These are phyloP conservation scores for Odontamblyopus lacepedii DNA, from an alignment of 2,797 vertebrate genomes.

Conservation along the genomic window DNA sequence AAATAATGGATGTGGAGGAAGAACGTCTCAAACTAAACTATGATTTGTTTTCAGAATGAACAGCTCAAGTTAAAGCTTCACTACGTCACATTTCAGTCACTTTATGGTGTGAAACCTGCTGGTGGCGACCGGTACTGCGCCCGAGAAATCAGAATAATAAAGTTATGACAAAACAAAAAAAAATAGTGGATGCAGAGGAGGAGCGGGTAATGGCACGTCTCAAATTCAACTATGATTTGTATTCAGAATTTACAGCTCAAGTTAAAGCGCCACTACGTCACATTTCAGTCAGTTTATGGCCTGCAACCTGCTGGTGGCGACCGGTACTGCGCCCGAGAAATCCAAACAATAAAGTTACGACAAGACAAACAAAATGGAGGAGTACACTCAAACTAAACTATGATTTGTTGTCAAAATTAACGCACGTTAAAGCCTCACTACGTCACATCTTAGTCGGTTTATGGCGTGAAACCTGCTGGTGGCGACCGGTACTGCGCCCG, in stretches of 20 bases:
- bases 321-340: slow-evolving; percentile 90
- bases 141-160: slow-evolving; percentile 84
- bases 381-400: too few species aligned
- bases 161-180: too few species aligned
- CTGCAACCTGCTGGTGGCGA: slow-evolving; percentile 96
- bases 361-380: not conserved
- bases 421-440: too few species aligned
- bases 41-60: too few species aligned
- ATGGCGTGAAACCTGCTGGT: slow-evolving; percentile 97
- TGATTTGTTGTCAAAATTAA: too few species aligned
- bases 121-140: slow-evolving; percentile 91
- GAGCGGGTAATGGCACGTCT: too few species aligned
- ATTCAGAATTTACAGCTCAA: too few species aligned
- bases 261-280: too few species aligned
- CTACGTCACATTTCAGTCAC: slow-evolving; percentile 60
- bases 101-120: slow-evolving; percentile 98
- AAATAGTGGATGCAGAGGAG: not conserved
- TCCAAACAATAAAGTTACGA: slow-evolving; percentile 67
- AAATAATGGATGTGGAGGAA: not conserved
- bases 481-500: slow-evolving; percentile 90
- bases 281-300: slow-evolving; percentile 87
- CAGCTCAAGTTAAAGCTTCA: too few species aligned
- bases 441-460: slow-evolving; percentile 76
- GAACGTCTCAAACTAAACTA: too few species aligned
- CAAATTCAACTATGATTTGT: too few species aligned